Evolutionary conservation across 2,888 invertebrate genomes (phyloP).

Genomic region (Nysson spinosus): DNA sequence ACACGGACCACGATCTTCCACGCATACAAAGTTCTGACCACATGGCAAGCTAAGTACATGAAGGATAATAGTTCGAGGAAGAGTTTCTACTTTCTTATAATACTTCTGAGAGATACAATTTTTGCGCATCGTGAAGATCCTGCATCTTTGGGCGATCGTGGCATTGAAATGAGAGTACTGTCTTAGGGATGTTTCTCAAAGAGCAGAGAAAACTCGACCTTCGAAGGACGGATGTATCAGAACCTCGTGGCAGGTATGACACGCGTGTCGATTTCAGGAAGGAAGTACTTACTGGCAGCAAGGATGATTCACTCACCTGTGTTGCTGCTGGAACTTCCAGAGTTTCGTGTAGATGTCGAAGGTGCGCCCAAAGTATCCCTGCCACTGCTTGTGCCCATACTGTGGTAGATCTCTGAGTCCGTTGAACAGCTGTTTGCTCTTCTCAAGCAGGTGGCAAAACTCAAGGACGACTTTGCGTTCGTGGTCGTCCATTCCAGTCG

Average conservation of each 20-base stretch:
- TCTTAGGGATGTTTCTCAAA: slow-evolving; percentile 1
- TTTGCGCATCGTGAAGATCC: no score
- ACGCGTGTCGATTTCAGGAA: slow-evolving; percentile 18
- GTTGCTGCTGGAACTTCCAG: slow-evolving; percentile 99
- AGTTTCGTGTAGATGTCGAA: slow-evolving; percentile 98
- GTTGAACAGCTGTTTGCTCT: slow-evolving; percentile 98
- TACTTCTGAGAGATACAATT: no score
- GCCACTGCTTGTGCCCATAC: slow-evolving; percentile 98
- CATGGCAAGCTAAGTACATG: no score
- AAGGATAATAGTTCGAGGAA: no score
- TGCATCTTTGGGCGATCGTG: no score
- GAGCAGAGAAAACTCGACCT: not conserved
- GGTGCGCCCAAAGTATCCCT: slow-evolving; percentile 96
- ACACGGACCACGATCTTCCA: no score
- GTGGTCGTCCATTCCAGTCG: slow-evolving; percentile 86
- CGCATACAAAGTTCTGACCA: no score
- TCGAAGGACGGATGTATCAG: slow-evolving; percentile 1
- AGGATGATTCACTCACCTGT: slow-evolving; percentile 80
- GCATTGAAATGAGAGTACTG: not conserved
- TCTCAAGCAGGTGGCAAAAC: slow-evolving; percentile 97
- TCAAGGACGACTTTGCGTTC: slow-evolving; percentile 95
- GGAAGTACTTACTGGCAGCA: not conserved
- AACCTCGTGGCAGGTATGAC: slow-evolving; percentile 45
- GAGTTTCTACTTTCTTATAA: no score
- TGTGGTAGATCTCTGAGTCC: slow-evolving; percentile 97